These are phyloP conservation scores for Gobiocypris rarus DNA, from an alignment of 2,113 vertebrate genomes.

Conservation along the genomic window DNA sequence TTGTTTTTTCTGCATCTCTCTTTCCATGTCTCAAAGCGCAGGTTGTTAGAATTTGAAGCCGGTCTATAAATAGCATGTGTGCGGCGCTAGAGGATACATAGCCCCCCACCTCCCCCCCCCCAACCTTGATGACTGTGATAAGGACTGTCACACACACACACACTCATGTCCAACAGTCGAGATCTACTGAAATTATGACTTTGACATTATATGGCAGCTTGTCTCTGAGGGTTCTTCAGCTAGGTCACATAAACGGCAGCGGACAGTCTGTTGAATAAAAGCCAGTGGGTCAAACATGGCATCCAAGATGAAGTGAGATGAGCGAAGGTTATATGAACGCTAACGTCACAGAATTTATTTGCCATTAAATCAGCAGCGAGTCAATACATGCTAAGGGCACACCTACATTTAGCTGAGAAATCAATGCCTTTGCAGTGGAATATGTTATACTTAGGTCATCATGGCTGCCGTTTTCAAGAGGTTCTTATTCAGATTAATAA, in stretches of 20 bases:
- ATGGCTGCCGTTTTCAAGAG: not conserved
- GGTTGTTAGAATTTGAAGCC: slow-evolving; percentile 60
- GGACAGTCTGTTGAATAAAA: slow-evolving; percentile 39
- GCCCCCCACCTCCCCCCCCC: slow-evolving; percentile 38
- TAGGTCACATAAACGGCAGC: slow-evolving; percentile 44
- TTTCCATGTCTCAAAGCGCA: slow-evolving; percentile 50
- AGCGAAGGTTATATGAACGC: slow-evolving; percentile 17
- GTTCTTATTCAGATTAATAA: not conserved
- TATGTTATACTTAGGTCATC: slow-evolving; percentile 23
- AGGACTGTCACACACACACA: slow-evolving; percentile 38
- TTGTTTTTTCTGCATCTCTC: not conserved
- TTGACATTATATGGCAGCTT: slow-evolving; percentile 48
- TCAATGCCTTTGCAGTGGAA: slow-evolving; percentile 43
- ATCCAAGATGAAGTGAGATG: not conserved
- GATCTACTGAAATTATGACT: slow-evolving; percentile 46
- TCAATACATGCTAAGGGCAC: slow-evolving; percentile 38
- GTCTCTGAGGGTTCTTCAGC: slow-evolving; percentile 42
- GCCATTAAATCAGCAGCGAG: slow-evolving; percentile 52
- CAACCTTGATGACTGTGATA: slow-evolving; percentile 55
- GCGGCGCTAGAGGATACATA: slow-evolving; percentile 59
- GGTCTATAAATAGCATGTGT: slow-evolving; percentile 63
- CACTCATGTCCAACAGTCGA: not conserved
- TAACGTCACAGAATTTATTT: slow-evolving; percentile 38
- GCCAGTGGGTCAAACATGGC: slow-evolving; percentile 34
- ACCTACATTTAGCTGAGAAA: slow-evolving; percentile 53